Percentiles rank a stretch among this genome's conserved stretches.
Conservation (phyloP, 1,140 invertebrate species). For the Heliconius hermathena region DNA sequence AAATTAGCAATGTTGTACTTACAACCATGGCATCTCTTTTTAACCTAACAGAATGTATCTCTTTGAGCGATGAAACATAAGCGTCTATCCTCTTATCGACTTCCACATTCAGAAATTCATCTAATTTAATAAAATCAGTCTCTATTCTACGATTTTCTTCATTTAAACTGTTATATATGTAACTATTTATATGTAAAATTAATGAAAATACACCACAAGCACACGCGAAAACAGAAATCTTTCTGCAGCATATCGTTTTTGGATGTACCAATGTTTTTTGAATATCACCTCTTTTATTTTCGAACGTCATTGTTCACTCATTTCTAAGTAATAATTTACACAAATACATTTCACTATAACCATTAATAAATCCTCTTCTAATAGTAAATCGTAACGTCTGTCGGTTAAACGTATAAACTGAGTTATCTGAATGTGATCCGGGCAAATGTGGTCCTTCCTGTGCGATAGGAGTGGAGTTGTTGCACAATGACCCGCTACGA, state of each 20-base stretch:
- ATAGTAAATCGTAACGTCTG: slow-evolving; percentile 20
- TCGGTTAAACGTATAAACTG: slow-evolving; percentile 37
- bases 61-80: slow-evolving; percentile 38
- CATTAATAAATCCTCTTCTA: not conserved
- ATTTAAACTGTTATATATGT: slow-evolving; percentile 37
- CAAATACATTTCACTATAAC: slow-evolving; percentile 19
- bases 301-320: slow-evolving; percentile 45
- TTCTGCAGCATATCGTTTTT: slow-evolving; percentile 49
- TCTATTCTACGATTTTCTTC: slow-evolving; percentile 37
- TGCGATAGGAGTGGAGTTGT: slow-evolving; percentile 50
- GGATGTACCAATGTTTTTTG: slow-evolving; percentile 39
- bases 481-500: slow-evolving; percentile 61
- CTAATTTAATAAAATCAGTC: slow-evolving; percentile 28
- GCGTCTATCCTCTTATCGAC: slow-evolving; percentile 60
- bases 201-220: slow-evolving; percentile 65
- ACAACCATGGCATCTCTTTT: slow-evolving; percentile 74
- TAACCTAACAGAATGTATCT: slow-evolving; percentile 45
- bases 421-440: slow-evolving; percentile 71
- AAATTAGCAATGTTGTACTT: slow-evolving; percentile 35
- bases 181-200: slow-evolving; percentile 62
- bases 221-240: slow-evolving; percentile 65
- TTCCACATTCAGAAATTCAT: slow-evolving; percentile 47
- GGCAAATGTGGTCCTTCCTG: slow-evolving; percentile 70
- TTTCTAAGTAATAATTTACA: slow-evolving; percentile 23
- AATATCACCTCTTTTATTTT: slow-evolving; percentile 48